Conservation (phyloP, 2,113 vertebrate species). For the Notarius lentiginosus region DNA sequence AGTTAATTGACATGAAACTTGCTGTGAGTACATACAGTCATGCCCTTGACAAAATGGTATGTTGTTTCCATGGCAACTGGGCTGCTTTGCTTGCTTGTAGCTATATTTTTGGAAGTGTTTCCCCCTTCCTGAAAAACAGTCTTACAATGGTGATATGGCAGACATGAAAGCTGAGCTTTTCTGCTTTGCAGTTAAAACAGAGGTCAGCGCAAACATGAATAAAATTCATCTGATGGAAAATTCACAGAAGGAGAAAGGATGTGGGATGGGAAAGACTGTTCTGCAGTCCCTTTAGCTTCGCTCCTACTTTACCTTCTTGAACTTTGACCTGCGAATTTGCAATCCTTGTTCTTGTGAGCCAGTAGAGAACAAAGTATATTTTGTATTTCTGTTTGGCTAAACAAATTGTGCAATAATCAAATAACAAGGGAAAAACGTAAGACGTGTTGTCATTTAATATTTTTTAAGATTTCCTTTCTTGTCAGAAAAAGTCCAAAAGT, state of each 20-base stretch:
- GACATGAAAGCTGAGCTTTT: background rate
- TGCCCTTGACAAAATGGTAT: too few relatives aligned
- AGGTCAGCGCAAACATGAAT: background rate
- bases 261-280: background rate
- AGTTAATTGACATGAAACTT: too few relatives aligned
- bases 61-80: too few relatives aligned
- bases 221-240: background rate
- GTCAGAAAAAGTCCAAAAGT: background rate
- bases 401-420: constrained; percentile 13
- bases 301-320: constrained; percentile 4
- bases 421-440: background rate
- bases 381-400: constrained; percentile 9
- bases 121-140: background rate
- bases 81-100: background rate
- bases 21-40: too few relatives aligned
- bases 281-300: background rate
- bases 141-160: background rate
- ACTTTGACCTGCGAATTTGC: background rate
- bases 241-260: background rate
- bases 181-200: background rate
- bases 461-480: background rate
- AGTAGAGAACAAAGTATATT: background rate
- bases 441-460: background rate
- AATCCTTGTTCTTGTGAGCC: background rate
- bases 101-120: background rate